Percentiles rank a stretch among this genome's conserved stretches.
Evolutionary conservation across 2,113 vertebrate species (phyloP).

Genomic region (Pelusios castaneus): DNA sequence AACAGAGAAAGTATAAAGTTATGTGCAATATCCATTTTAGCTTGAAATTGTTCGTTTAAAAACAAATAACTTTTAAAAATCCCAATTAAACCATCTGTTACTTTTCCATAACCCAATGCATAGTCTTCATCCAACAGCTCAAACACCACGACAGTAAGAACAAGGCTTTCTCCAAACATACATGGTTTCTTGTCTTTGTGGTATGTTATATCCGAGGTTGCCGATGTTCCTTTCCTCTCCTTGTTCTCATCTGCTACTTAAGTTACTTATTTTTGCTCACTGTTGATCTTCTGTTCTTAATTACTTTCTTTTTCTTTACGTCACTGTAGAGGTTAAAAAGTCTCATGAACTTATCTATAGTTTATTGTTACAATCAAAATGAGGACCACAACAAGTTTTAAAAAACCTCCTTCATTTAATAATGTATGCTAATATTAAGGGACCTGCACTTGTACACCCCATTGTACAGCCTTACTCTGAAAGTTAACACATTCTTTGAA

Average conservation of each 20-base stretch:
- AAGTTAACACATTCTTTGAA: neutral
- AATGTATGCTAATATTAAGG: neutral
- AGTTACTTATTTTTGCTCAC: neutral
- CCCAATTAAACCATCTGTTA: slow-evolving; percentile 1
- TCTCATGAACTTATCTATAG: neutral
- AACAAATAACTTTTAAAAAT: slow-evolving; percentile 49
- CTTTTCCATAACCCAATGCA: neutral
- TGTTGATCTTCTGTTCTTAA: neutral
- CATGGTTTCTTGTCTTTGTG: neutral
- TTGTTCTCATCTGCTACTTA: neutral
- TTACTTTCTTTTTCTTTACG: neutral
- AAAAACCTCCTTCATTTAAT: fast-evolving
- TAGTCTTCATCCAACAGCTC: neutral
- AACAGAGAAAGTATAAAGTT: slow-evolving; percentile 10
- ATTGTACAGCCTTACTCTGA: neutral
- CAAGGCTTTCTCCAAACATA: neutral
- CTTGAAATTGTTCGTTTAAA: slow-evolving; percentile 44
- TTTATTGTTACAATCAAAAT: neutral
- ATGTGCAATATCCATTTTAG: neutral
- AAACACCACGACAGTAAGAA: neutral
- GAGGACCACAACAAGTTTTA: neutral
- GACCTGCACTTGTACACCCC: neutral
- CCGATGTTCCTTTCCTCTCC: neutral
- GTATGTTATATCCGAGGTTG: fast-evolving
- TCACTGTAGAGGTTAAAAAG: neutral